Evolutionary conservation across 1,140 invertebrate genomes (phyloP), one percentile per base, ranked within the genome.

Genomic region (Drosophila nigrodunni): DNA sequence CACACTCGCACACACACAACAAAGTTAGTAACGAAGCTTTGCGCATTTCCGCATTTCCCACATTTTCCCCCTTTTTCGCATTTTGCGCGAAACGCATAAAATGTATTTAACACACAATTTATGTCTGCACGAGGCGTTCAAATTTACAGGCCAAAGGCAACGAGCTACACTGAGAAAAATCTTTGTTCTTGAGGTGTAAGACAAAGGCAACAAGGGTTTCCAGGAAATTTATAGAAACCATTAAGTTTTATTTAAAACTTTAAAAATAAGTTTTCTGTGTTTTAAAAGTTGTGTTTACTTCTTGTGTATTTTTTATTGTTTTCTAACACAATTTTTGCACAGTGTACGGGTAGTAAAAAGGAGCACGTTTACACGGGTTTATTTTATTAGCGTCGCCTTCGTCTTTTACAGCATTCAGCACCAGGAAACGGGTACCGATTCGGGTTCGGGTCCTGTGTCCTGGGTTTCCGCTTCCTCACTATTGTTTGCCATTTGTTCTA

Each of bases 41-140:
- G 25, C 25, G 25, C 25, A 30, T 30, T 30, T 30, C 25, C 25
- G 21, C 59, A 7, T 34, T 10, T 15, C 30, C 30, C 25, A 13
- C 0, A 11, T 34, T 11, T 50, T 30, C 25, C 25, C 25, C 25
- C 25, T 30, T 30, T 30, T 30, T 43, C 39, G 44, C 15, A 6
- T 49, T 25, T 47, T 46, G 54, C 7, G 77, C 61, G 61, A 75
- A 83, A 83, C 83, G 83, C 83, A 88, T 88, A 88, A 88, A 88
- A 88, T 88, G 83, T 88, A 89, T 88, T 88, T 88, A 88, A 83
- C 83, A 88, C 83, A 88, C 83, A 88, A 88, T 88, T 88, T 88
- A 88, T 88, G 83, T 88, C 77, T 88, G 83, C 77, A 80, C 74
- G 74, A 83, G 81, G 79, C 83, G 85, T 67, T 89, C 74, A 89